These are phyloP conservation scores for Microplitis manilae DNA, from an alignment of 2,888 invertebrate genomes.

Conservation along the genomic window DNA sequence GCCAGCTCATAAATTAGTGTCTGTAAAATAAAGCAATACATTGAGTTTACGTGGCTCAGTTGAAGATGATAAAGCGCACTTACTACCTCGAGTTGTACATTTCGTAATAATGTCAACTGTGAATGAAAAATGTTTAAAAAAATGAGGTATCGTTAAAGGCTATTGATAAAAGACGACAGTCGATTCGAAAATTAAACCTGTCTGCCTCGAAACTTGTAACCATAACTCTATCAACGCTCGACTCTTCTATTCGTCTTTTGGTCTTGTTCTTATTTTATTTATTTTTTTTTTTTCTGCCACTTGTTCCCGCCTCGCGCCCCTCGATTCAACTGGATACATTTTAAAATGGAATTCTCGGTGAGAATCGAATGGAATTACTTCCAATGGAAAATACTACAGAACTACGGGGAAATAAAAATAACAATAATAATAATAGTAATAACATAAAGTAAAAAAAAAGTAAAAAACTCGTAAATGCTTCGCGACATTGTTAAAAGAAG, in stretches of 20 bases:
- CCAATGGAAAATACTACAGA: neutral
- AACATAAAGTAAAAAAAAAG: neutral
- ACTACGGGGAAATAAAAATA: neutral
- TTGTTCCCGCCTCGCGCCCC: neutral
- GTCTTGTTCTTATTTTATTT: neutral
- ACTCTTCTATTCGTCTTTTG: neutral
- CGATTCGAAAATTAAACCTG: neutral
- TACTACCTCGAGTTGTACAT: too few relatives aligned
- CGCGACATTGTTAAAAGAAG: neutral
- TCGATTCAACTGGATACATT: neutral
- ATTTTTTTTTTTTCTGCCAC: too few relatives aligned
- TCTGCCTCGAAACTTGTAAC: neutral
- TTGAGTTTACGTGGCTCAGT: neutral
- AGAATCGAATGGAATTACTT: neutral
- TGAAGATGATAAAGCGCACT: too few relatives aligned
- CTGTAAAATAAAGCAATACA: too few relatives aligned
- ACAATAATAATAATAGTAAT: neutral
- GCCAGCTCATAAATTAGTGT: too few relatives aligned
- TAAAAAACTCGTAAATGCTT: neutral
- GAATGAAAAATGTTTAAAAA: too few relatives aligned
- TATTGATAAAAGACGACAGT: neutral
- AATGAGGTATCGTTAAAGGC: neutral
- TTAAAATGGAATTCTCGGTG: neutral
- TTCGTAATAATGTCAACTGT: too few relatives aligned
- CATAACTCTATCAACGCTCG: neutral